These are phyloP conservation scores for Nymphalis polychloros DNA, from an alignment of 2,888 invertebrate species.

Conservation along the genomic window DNA sequence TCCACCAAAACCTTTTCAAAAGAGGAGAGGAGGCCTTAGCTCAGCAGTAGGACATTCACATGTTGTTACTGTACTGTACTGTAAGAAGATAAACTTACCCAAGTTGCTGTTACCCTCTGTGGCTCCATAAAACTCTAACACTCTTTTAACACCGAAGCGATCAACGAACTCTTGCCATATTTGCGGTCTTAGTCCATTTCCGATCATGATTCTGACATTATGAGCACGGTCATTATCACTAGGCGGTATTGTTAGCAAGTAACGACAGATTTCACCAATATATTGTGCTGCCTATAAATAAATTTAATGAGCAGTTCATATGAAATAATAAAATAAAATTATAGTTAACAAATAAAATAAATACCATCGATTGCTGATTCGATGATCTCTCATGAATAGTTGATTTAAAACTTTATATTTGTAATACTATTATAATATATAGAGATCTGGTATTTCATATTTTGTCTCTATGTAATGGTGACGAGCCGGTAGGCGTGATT, in stretches of 20 bases:
- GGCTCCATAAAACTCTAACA: constrained; percentile 97
- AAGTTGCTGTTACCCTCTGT: constrained; percentile 98
- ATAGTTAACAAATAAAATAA: neutral
- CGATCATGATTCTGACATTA: constrained; percentile 89
- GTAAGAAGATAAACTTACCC: constrained; percentile 67
- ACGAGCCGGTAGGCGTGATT: too few species aligned
- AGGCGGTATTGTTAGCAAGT: constrained; percentile 87
- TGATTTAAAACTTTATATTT: too few species aligned
- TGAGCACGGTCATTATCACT: constrained; percentile 84
- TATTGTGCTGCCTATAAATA: constrained; percentile 88
- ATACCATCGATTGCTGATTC: too few species aligned
- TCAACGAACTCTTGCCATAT: constrained; percentile 95
- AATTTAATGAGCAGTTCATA: neutral
- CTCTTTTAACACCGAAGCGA: constrained; percentile 84
- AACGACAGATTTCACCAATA: constrained; percentile 94
- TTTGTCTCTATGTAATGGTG: too few species aligned
- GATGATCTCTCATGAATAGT: too few species aligned
- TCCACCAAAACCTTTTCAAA: too few species aligned
- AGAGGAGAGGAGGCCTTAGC: too few species aligned
- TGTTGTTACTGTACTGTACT: too few species aligned
- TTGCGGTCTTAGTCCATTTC: constrained; percentile 95
- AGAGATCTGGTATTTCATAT: too few species aligned
- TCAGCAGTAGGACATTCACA: too few species aligned
- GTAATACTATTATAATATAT: too few species aligned
- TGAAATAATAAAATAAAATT: too few species aligned